Evolutionary conservation across 2,113 vertebrate genomes (phyloP).

Genomic region (Grammatotria lemairii): DNA sequence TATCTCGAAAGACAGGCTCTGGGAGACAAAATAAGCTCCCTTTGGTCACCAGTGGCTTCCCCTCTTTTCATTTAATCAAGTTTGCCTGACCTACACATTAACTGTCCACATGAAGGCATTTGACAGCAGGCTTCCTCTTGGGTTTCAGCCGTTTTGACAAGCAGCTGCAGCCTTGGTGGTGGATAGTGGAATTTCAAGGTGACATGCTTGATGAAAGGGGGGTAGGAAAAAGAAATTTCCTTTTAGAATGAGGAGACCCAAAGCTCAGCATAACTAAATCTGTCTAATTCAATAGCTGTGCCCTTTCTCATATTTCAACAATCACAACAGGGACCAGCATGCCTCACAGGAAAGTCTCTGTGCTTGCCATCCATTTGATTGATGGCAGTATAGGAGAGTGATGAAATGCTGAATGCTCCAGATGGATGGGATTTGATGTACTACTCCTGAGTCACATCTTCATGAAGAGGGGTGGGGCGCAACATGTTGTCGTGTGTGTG

Average conservation of each 20-base stretch:
- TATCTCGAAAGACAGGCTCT: slow-evolving; percentile 36
- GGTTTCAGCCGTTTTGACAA: not conserved
- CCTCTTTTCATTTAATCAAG: slow-evolving; percentile 32
- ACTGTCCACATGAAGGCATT: not conserved
- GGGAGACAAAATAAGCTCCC: slow-evolving; percentile 10
- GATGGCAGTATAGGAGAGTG: not conserved
- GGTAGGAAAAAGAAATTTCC: not conserved
- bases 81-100: slow-evolving; percentile 17
- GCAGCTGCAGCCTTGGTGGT: not conserved
- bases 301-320: slow-evolving; percentile 9
- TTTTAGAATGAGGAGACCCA: not conserved
- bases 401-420: slow-evolving; percentile 17
- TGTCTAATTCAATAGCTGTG: slow-evolving; percentile 16
- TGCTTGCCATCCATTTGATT: slow-evolving; percentile 3
- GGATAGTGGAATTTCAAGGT: slow-evolving; percentile 6
- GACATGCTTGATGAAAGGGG: not conserved
- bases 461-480: slow-evolving; percentile 14
- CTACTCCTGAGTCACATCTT: slow-evolving; percentile 19
- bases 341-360: not conserved
- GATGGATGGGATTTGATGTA: slow-evolving; percentile 56
- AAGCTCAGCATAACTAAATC: slow-evolving; percentile 6
- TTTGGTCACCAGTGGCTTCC: slow-evolving; percentile 20
- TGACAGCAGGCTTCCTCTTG: not conserved
- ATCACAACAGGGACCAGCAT: not conserved
- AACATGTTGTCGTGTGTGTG: not conserved